phyloP scores from a whole-genome alignment of 2,888 invertebrate species.

The Phlogophora meticulosa region DNA sequence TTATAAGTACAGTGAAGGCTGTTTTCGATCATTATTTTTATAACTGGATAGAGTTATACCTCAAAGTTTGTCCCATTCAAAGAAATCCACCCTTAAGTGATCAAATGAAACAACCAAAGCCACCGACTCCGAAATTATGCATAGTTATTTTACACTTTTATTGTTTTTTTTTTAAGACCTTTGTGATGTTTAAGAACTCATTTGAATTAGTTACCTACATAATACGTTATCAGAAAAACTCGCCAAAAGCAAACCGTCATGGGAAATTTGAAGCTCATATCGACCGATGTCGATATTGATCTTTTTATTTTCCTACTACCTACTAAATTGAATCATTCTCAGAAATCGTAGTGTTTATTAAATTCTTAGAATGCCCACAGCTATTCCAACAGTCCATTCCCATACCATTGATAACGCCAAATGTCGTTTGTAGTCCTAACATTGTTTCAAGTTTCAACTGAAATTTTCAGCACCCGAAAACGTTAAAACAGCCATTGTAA shows the following conservation, averaged over 20 bases:
- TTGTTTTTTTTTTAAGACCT: no score
- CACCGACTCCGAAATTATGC: no score
- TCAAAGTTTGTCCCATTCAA: no score
- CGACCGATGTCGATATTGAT: conserved; percentile 4
- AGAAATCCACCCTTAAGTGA: no score
- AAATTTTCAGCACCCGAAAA: conserved; percentile 27
- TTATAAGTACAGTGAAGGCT: no score
- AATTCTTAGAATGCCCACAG: background rate
- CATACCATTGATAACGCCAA: conserved; percentile 17
- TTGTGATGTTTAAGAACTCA: no score
- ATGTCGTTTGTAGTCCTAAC: conserved; percentile 6
- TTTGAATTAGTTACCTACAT: no score
- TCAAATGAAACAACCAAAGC: no score
- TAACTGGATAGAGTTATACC: no score
- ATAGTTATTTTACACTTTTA: no score
- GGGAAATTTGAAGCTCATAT: conserved; percentile 20
- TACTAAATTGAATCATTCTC: conserved; percentile 12
- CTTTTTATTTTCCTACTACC: background rate
- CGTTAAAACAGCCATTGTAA: conserved; percentile 45
- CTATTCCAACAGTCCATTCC: conserved; percentile 12
- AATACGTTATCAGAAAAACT: no score
- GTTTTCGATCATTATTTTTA: no score
- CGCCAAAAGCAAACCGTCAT: background rate
- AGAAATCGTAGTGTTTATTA: conserved; percentile 3
- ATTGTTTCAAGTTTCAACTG: conserved; percentile 25